Evolutionary conservation across 2,888 invertebrate genomes (phyloP).

Genomic region (Heterodera filipjevi): DNA sequence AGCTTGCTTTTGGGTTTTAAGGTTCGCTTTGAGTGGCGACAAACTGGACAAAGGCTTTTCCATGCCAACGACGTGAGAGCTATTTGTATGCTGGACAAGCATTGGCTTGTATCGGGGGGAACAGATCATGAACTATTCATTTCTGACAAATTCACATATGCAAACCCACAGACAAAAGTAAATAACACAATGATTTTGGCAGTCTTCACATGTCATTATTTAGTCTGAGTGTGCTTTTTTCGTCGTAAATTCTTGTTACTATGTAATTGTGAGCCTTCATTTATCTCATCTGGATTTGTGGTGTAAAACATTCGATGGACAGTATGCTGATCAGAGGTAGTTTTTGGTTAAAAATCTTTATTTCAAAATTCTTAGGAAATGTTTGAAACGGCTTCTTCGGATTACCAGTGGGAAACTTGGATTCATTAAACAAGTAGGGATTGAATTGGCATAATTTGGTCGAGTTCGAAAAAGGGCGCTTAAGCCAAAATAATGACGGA

Average conservation of each 20-base stretch:
- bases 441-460: too few species aligned
- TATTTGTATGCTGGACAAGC: conserved; percentile 36
- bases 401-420: conserved; percentile 22
- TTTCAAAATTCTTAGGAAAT: not conserved
- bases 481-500: too few species aligned
- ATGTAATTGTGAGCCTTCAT: not conserved
- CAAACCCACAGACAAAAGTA: conserved; percentile 20
- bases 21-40: conserved; percentile 22
- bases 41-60: conserved; percentile 44
- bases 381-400: conserved; percentile 10
- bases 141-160: conserved; percentile 32
- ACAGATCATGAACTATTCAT: conserved; percentile 44
- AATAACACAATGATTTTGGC: not conserved
- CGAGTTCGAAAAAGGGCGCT: too few species aligned
- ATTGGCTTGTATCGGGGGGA: conserved; percentile 49
- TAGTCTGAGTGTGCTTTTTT: conserved; percentile 26
- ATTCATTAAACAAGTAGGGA: conserved; percentile 23
- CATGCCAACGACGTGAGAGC: conserved; percentile 48
- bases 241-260: not conserved
- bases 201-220: not conserved
- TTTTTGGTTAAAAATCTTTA: not conserved
- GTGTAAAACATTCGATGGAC: not conserved
- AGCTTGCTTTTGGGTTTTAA: not conserved
- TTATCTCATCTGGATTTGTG: not conserved
- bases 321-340: not conserved